Percentiles rank a stretch among this genome's conserved stretches.
Evolutionary conservation across 2,113 vertebrate genomes (phyloP).

Genomic region (Corynorhinus townsendii): DNA sequence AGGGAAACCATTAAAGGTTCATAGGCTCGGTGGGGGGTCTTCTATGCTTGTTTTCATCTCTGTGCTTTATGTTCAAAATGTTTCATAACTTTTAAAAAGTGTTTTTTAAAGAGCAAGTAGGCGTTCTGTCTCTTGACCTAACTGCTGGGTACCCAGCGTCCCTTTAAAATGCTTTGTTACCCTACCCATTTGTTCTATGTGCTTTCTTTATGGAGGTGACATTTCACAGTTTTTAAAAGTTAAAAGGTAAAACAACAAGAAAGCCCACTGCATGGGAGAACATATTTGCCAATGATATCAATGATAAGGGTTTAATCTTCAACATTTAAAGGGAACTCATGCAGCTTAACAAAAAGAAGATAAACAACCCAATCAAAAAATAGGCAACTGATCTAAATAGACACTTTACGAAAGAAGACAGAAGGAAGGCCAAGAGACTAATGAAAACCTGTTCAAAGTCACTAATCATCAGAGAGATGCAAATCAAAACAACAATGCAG

Average conservation of each 20-base stretch:
- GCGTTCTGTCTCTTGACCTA: not conserved
- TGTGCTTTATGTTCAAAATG: not conserved
- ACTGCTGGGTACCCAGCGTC: not conserved
- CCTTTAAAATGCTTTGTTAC: not conserved
- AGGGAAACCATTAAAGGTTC: not conserved
- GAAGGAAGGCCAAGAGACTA: no score
- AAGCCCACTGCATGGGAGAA: no score
- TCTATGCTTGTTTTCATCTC: not conserved
- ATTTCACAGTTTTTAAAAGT: not conserved
- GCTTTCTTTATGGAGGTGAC: slow-evolving; percentile 2
- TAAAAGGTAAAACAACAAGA: not conserved
- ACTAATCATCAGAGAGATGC: no score
- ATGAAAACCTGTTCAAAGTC: no score
- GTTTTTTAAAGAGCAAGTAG: not conserved
- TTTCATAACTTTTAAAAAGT: not conserved
- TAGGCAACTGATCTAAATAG: no score
- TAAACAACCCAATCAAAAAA: no score
- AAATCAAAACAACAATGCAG: no score
- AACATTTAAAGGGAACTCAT: no score
- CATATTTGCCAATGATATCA: no score
- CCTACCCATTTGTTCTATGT: not conserved
- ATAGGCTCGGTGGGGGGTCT: not conserved
- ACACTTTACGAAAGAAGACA: no score
- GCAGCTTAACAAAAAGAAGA: no score
- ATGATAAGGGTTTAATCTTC: no score